Evolutionary conservation across 2,113 vertebrate species (phyloP), one percentile per base, ranked within the genome.

Genomic region (Callionymus lyra): DNA sequence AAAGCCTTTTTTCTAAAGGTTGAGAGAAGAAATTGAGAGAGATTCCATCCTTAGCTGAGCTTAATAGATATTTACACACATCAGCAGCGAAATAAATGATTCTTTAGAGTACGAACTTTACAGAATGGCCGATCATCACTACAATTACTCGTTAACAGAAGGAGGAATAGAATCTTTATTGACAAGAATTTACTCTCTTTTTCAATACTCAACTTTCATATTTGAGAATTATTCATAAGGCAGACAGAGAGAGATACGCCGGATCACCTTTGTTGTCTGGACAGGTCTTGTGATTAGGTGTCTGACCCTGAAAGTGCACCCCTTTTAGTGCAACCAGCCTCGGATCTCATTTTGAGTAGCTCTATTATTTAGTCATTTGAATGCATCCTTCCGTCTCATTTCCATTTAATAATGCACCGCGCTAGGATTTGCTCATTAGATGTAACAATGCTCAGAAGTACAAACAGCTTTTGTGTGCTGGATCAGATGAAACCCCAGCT

Each of bases 261-360:
- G 21, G 21, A 27, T 27, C 21, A 27, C 21, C 21, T 27, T 27
- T 70, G 59, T 75, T 77, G 70, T 77, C 58, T 53, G 69, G 74
- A 74, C 58, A 65, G 64, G 59, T 57, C 54, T 70, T 35, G 64
- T 62, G 70, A 70, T 76, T 68, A 73, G 71, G 60, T 61, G 63
- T 73, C 59, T 78, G 70, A 75, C 76, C 72, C 66, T 76, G 68
- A 75, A 78, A 71, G 47, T 16, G 55, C 67, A 74, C 65, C 74
- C 72, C 68, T 78, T 74, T 81, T 74, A 84, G 66, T 4, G 36
- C 68, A 79, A 79, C 63, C 73, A 79, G 68, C 65, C 55, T 44
- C 41, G 51, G 65, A 68, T 69, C 68, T 70, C 60, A 72, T 70
- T 69, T 57, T 74, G 54, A 58, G 75, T 71, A 63, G 58, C 50